Evolutionary conservation across 2,797 vertebrate species (phyloP).

Genomic region (Columba guinea): DNA sequence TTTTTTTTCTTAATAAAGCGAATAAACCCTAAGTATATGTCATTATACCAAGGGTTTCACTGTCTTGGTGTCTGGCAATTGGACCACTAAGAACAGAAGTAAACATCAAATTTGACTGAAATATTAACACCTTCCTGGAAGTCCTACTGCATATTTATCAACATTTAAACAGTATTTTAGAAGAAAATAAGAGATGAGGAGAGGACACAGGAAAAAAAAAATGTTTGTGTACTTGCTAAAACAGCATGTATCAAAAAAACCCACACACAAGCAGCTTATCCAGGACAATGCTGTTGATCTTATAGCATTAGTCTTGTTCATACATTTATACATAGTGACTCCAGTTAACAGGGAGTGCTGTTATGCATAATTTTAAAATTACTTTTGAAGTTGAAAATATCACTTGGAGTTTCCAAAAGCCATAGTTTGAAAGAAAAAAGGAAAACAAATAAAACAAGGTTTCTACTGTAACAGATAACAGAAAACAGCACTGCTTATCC

Average conservation of each 20-base stretch:
- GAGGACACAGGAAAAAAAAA: neutral
- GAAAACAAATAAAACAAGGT: neutral
- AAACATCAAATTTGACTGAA: neutral
- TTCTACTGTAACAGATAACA: neutral
- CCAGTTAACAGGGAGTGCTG: neutral
- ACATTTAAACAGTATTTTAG: neutral
- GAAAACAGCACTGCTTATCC: neutral
- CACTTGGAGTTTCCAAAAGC: neutral
- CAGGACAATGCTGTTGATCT: neutral
- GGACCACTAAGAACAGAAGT: neutral
- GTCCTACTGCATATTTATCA: neutral
- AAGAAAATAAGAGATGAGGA: neutral
- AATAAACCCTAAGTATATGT: neutral
- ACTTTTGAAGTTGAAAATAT: neutral
- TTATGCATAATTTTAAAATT: neutral
- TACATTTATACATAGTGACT: neutral
- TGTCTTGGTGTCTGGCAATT: neutral
- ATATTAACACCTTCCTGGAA: neutral
- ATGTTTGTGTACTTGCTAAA: neutral
- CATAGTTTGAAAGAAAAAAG: neutral
- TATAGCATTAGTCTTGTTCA: neutral
- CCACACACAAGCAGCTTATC: neutral
- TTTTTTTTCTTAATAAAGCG: neutral
- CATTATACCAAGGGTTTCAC: neutral
- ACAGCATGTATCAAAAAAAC: neutral